phyloP scores from a whole-genome alignment of 2,797 vertebrate genomes.

The Falco berigora region DNA sequence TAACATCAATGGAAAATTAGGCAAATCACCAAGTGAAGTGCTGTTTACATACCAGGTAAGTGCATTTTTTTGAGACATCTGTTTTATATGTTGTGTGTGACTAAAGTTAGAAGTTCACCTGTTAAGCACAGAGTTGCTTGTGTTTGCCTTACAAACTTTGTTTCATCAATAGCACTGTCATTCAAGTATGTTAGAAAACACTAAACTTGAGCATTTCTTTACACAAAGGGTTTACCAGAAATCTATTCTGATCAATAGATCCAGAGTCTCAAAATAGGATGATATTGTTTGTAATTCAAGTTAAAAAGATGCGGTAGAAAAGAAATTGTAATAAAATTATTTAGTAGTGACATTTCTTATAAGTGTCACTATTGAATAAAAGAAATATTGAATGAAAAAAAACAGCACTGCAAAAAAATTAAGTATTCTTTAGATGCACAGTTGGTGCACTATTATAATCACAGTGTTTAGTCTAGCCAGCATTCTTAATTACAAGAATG shows the following conservation, averaged over 20 bases:
- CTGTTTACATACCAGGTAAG: slow-evolving; percentile 87
- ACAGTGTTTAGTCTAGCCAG: background rate
- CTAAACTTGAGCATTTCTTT: background rate
- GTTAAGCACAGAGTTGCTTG: background rate
- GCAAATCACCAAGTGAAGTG: slow-evolving; percentile 75
- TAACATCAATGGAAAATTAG: slow-evolving; percentile 79
- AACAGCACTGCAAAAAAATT: background rate
- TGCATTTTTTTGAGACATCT: background rate
- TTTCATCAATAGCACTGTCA: background rate
- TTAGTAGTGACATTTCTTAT: background rate
- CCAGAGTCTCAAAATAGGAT: background rate
- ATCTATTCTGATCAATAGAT: background rate
- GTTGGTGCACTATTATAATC: slow-evolving; percentile 8
- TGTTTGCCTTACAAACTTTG: background rate
- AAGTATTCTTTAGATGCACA: background rate
- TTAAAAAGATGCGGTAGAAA: background rate
- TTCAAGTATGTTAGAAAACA: background rate
- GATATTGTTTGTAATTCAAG: background rate
- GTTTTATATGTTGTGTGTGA: background rate
- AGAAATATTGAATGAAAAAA: background rate
- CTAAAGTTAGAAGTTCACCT: background rate
- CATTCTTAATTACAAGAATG: slow-evolving; percentile 33
- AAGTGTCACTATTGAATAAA: background rate
- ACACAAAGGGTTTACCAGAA: background rate
- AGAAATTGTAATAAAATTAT: background rate